phyloP scores from a whole-genome alignment of 2,797 vertebrate species.

The Cephalopachus bancanus region DNA sequence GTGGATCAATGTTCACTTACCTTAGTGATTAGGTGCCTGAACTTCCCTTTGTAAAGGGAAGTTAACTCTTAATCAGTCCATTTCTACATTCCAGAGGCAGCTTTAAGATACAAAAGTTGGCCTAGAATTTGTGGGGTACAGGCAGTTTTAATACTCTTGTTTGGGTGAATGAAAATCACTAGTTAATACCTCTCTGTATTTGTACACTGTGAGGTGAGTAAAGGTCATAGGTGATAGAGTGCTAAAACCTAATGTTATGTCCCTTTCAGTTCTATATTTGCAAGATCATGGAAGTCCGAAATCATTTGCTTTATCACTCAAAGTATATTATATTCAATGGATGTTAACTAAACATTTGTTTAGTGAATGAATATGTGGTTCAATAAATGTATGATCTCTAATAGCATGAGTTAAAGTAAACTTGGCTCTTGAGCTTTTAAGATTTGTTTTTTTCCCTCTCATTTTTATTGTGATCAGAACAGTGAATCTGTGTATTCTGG shows the following conservation, averaged over 20 bases:
- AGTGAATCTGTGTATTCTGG: slow-evolving; percentile 95
- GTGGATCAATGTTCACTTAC: background rate
- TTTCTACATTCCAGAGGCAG: background rate
- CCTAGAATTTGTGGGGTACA: background rate
- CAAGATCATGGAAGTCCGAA: background rate
- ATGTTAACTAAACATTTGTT: background rate
- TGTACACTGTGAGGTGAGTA: no score
- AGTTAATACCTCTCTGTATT: background rate
- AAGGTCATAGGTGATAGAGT: background rate
- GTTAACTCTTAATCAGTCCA: background rate
- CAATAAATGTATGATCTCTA: background rate
- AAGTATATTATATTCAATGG: background rate
- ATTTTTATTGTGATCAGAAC: slow-evolving; percentile 89
- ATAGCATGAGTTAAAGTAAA: background rate
- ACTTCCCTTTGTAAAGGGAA: background rate
- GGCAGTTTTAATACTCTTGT: background rate
- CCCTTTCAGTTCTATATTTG: background rate
- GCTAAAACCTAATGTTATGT: background rate
- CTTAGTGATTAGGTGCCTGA: background rate
- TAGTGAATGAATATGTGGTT: background rate
- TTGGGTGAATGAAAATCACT: slow-evolving; percentile 12
- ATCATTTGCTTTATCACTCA: background rate
- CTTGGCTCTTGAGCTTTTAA: slow-evolving; percentile 33
- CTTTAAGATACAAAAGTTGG: background rate
- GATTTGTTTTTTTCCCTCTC: slow-evolving; percentile 42